phyloP scores from a whole-genome alignment of 2,113 vertebrate genomes.

The Lepus europaeus region DNA sequence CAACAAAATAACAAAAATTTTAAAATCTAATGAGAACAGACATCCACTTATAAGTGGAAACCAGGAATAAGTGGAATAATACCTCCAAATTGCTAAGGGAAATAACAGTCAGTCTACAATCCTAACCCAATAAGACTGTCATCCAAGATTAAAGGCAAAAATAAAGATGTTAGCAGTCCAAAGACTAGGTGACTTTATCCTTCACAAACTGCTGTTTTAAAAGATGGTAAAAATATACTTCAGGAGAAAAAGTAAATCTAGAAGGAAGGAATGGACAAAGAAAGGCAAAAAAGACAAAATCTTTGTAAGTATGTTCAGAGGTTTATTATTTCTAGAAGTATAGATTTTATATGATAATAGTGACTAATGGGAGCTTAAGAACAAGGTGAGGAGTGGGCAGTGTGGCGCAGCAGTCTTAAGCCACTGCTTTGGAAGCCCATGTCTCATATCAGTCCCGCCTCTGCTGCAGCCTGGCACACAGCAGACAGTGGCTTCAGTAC shows the following conservation, averaged over 20 bases:
- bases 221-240: background rate
- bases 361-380: background rate
- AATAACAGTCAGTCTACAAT: background rate
- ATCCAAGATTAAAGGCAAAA: constrained; percentile 38
- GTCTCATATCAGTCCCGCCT: too few relatives aligned
- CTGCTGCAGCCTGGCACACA: too few relatives aligned
- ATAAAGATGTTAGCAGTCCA: background rate
- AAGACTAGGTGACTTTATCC: background rate
- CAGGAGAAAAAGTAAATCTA: constrained; percentile 36
- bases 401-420: too few relatives aligned
- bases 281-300: background rate
- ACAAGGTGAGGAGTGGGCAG: background rate
- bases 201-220: background rate
- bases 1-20: constrained; percentile 29
- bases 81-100: background rate
- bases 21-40: background rate
- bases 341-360: background rate
- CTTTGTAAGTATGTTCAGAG: background rate
- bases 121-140: background rate
- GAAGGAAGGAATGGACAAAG: background rate
- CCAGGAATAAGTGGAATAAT: background rate
- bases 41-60: background rate
- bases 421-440: too few relatives aligned
- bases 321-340: background rate
- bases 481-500: too few relatives aligned